Percentiles rank a stretch among this genome's conserved stretches.
Evolutionary conservation across 2,888 invertebrate genomes (phyloP).

Genomic region (Steinernema hermaphroditum): DNA sequence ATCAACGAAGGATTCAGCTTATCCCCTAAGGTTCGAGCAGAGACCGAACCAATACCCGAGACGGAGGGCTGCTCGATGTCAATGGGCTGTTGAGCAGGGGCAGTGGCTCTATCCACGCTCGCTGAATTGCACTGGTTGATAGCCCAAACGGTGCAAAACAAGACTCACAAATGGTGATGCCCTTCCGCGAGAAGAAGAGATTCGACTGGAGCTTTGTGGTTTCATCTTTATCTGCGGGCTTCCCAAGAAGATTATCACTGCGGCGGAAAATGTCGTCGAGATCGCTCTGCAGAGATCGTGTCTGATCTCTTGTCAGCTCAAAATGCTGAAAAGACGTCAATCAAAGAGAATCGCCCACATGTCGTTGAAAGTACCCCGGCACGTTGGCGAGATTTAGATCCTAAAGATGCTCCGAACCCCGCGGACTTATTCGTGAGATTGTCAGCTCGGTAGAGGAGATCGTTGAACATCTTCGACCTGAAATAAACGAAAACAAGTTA

Average conservation of each 20-base stretch:
- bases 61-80: conserved; percentile 12
- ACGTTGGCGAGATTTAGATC: not conserved
- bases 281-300: conserved; percentile 32
- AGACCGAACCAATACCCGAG: conserved; percentile 21
- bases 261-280: conserved; percentile 51
- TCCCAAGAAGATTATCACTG: conserved; percentile 41
- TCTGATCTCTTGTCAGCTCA: not conserved
- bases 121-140: not conserved
- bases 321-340: not conserved
- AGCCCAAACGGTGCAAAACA: not conserved
- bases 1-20: not conserved
- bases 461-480: conserved; percentile 38
- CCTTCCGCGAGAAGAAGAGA: conserved; percentile 9
- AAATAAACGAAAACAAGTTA: too few species aligned
- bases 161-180: conserved; percentile 19
- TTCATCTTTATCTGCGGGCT: not conserved
- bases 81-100: not conserved
- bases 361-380: not conserved
- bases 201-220: conserved; percentile 25
- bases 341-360: not conserved
- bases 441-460: conserved; percentile 44
- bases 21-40: not conserved
- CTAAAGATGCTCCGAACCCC: not conserved
- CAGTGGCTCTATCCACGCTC: not conserved
- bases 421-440: conserved; percentile 34